Base-by-base conservation (phyloP, 2,113 vertebrate species). In the Xerus inauris region DNA sequence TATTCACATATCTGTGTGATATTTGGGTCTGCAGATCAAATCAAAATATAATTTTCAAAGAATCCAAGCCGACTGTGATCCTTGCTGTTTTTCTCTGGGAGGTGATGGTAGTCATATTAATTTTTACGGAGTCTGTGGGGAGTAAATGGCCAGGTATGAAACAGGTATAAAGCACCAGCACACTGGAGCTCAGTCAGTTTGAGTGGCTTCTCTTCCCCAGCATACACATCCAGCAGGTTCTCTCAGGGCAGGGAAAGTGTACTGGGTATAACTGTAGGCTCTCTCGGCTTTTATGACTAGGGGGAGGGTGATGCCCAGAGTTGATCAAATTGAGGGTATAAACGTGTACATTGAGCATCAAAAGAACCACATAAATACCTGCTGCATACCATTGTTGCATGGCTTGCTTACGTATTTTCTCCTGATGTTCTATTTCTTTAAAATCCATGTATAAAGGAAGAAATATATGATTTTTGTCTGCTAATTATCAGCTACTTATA, bases 21-120 rank as follows among this genome's bases (percentile, higher is more conserved):
- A 0, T 91, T 82, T 92, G 77, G 57, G 38, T 51, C 51, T 83
- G 8, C 13, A 87, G 80, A 40, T 83, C 84, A 87, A 16, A 77
- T 54, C 89, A 80, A 75, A 75, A 69, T 38, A 80, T 40, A 32
- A 79, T 40, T 64, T 64, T 77, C 38, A 64, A 67, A 49, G 86
- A 89, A 94, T 47, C 51, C 26, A 47, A 30, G 17, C 40, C 47
- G 73, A 22, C 30, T 1, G 7, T 86, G 72, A 85, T 32, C 72
- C 94, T 82, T 77, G 16, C 19, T 49, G 28, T 71, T 40, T 88
- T 86, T 73, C 67, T 67, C 79, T 89, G 81, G 81, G 94, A 80
- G n/a, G 59, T 49, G 69, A 84, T 79, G 49, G 81, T 79, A 72
- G 47, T 38, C 32, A 38, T n/a, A 64, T 62, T 59, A 51, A 89